Conservation (phyloP, 1,140 invertebrate species). For the Nylanderia fulva region DNA sequence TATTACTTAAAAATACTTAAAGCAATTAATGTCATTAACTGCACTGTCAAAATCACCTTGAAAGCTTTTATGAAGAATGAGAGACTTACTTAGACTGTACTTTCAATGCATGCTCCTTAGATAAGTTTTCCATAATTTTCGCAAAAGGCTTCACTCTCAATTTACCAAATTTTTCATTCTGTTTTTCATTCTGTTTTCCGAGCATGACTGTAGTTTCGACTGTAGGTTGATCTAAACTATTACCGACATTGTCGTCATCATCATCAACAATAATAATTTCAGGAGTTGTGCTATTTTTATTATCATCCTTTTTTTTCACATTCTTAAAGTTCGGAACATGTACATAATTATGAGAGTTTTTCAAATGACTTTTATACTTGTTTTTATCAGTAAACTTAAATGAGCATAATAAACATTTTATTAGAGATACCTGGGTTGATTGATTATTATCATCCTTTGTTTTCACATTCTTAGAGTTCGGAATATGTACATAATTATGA, state of each 20-base stretch:
- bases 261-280: conserved; percentile 42
- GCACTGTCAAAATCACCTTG: not conserved
- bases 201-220: not conserved
- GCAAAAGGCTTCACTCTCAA: conserved; percentile 76
- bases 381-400: not conserved
- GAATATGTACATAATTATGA: no score
- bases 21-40: not conserved
- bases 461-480: no score
- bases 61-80: not conserved
- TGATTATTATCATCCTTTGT: no score
- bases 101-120: not conserved
- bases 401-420: conserved; percentile 44
- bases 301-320: not conserved
- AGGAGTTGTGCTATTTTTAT: not conserved
- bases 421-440: not conserved
- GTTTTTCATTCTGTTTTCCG: not conserved
- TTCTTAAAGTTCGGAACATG: not conserved
- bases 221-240: not conserved
- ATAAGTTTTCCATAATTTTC: conserved; percentile 47
- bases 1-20: conserved; percentile 9
- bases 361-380: not conserved
- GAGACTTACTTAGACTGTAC: not conserved
- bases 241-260: not conserved
- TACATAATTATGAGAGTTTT: not conserved
- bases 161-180: conserved; percentile 60